phyloP scores from a whole-genome alignment of 2,888 invertebrate species.

The Amblyteles armatorius region DNA sequence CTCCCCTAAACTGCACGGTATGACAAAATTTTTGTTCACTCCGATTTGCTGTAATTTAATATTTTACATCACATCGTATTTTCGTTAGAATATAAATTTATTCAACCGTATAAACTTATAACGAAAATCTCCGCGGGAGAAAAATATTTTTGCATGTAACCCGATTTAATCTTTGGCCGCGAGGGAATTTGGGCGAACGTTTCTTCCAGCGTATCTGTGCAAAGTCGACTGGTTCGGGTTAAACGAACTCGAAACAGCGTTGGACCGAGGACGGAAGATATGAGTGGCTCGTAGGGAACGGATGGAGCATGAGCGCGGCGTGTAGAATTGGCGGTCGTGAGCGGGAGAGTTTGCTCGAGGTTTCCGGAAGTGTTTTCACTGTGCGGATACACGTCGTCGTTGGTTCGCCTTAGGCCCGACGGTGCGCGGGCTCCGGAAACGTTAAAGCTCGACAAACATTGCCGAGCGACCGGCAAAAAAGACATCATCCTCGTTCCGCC shows the following conservation, averaged over 20 bases:
- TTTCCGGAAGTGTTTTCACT: slow-evolving; percentile 10
- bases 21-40: too few species aligned
- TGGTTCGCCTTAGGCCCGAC: background rate
- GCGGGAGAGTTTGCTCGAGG: slow-evolving; percentile 7
- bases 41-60: too few species aligned
- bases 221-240: background rate
- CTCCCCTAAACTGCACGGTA: too few species aligned
- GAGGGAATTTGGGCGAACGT: too few species aligned
- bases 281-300: background rate
- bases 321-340: background rate
- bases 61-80: too few species aligned
- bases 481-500: background rate
- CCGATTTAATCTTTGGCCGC: too few species aligned
- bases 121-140: too few species aligned
- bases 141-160: too few species aligned
- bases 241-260: slow-evolving; percentile 5
- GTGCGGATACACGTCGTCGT: background rate
- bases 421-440: background rate
- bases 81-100: too few species aligned
- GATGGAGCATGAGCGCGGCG: background rate
- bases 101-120: too few species aligned
- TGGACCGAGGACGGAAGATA: background rate
- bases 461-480: background rate
- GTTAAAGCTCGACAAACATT: slow-evolving; percentile 33
- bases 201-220: too few species aligned